Conservation (phyloP, 1,140 invertebrate genomes). For the Drosophila pseudoobscura region DNA sequence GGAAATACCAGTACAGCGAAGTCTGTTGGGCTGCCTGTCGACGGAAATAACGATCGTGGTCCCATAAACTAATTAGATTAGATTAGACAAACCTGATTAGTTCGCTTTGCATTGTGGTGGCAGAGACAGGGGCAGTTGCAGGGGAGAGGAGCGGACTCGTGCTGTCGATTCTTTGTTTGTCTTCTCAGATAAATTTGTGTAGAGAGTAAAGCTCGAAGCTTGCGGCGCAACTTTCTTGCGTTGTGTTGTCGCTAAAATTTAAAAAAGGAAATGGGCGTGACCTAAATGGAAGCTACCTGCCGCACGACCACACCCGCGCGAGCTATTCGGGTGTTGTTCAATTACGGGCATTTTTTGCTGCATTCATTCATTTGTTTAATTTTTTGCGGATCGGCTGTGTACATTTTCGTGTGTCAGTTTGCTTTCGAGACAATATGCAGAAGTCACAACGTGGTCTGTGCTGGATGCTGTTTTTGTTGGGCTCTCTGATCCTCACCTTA, state of each 20-base stretch:
- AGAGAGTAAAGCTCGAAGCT: constrained; percentile 32
- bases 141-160: constrained; percentile 13
- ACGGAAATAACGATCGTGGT: constrained; percentile 30
- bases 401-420: constrained; percentile 5
- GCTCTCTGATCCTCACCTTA: constrained; percentile 43
- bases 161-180: constrained; percentile 28
- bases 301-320: constrained; percentile 17
- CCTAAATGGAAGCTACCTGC: too few relatives aligned
- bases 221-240: background rate
- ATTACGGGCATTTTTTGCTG: constrained; percentile 11
- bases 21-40: background rate
- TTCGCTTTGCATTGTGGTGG: constrained; percentile 15
- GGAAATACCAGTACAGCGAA: constrained; percentile 1
- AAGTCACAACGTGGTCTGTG: constrained; percentile 41
- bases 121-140: background rate
- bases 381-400: constrained; percentile 4
- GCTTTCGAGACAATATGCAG: constrained; percentile 28
- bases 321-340: constrained; percentile 3
- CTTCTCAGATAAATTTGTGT: constrained; percentile 18
- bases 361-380: background rate
- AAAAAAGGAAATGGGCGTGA: too few relatives aligned
- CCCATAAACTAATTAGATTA: constrained; percentile 63
- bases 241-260: too few relatives aligned
- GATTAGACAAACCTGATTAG: constrained; percentile 66
- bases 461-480: constrained; percentile 50